Percentiles rank a stretch among this genome's conserved stretches.
Conservation (phyloP, 2,797 vertebrate species). For the Rhinichthys osculus region DNA sequence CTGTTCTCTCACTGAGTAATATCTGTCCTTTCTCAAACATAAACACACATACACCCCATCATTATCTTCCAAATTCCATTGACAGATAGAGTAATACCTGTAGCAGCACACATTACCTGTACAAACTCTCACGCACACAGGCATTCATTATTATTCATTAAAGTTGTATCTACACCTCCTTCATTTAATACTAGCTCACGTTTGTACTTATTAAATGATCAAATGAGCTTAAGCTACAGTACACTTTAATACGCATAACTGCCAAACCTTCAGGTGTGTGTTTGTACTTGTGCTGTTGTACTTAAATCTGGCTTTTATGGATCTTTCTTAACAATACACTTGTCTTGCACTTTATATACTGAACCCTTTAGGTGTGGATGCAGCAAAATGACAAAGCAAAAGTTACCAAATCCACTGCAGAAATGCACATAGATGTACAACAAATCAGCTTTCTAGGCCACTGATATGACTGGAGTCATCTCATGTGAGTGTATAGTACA, state of each 20-base stretch:
- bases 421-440: not conserved
- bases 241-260: conserved; percentile 11
- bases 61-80: conserved; percentile 20
- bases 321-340: not conserved
- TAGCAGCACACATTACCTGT: conserved; percentile 3
- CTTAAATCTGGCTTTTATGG: not conserved
- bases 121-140: conserved; percentile 2
- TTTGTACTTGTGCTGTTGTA: not conserved
- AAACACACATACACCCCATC: conserved; percentile 30
- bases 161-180: not conserved
- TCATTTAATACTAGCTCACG: conserved; percentile 28
- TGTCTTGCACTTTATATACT: not conserved
- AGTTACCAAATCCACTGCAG: not conserved
- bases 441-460: not conserved
- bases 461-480: not conserved
- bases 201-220: conserved; percentile 40
- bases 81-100: not conserved
- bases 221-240: conserved; percentile 27
- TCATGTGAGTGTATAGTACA: not conserved
- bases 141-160: conserved; percentile 7
- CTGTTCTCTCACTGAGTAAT: conserved; percentile 8
- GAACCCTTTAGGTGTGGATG: not conserved
- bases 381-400: not conserved
- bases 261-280: conserved; percentile 25
- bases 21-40: not conserved